These are phyloP conservation scores for Druceiella hillmani DNA, from an alignment of 2,888 invertebrate species.

Conservation along the genomic window DNA sequence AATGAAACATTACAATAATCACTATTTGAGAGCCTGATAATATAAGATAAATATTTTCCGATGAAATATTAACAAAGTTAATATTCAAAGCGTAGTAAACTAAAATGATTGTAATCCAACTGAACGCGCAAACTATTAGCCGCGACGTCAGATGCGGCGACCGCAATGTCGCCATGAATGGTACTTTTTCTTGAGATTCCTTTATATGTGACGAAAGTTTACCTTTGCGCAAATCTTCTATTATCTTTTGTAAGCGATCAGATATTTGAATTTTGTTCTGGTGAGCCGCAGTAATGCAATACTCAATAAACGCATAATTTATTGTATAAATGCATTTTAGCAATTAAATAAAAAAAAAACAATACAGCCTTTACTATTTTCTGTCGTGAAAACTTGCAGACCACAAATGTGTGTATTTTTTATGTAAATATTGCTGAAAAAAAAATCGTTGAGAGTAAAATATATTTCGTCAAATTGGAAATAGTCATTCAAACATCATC, in stretches of 20 bases:
- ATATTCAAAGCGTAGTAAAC: slow-evolving; percentile 63
- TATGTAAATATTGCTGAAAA: too few relatives aligned
- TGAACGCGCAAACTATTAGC: slow-evolving; percentile 49
- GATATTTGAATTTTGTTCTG: not conserved
- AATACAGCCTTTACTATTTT: too few relatives aligned
- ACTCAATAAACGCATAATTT: not conserved
- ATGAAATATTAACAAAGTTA: slow-evolving; percentile 53
- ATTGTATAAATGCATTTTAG: not conserved
- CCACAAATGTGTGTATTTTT: too few relatives aligned
- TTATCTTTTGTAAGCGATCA: not conserved
- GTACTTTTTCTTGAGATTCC: not conserved
- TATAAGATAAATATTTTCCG: slow-evolving; percentile 58
- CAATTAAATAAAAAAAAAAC: not conserved
- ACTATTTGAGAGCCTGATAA: slow-evolving; percentile 50
- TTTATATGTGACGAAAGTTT: not conserved
- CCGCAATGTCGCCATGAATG: not conserved
- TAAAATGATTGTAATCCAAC: slow-evolving; percentile 61
- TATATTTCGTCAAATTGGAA: too few relatives aligned
- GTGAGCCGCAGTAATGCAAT: not conserved
- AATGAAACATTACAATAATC: slow-evolving; percentile 48
- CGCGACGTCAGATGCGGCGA: not conserved
- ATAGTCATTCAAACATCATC: too few relatives aligned
- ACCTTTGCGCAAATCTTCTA: not conserved
- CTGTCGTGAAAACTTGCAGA: too few relatives aligned
- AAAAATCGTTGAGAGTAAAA: too few relatives aligned